A percentile compares a stretch with the other conserved stretches of the same genome.
These are phyloP conservation scores for Nymphalis io DNA, from an alignment of 1,140 invertebrate genomes.

Conservation along the genomic window DNA sequence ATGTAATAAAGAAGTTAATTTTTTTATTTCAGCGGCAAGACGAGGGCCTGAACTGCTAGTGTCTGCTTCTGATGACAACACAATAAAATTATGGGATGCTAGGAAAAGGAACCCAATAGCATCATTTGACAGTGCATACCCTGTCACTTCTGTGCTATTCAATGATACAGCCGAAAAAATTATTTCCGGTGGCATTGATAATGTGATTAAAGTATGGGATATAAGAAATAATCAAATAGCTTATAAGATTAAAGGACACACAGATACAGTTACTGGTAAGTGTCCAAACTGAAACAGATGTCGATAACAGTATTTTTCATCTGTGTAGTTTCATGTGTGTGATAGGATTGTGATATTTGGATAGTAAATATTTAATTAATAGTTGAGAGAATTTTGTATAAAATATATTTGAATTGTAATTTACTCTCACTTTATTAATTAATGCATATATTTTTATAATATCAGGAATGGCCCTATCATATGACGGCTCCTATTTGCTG, in stretches of 20 bases:
- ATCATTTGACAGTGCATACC: conserved; percentile 91
- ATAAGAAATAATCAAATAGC: conserved; percentile 93
- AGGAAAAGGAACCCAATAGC: conserved; percentile 89
- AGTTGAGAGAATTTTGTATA: too few relatives aligned
- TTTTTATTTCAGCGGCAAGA: conserved; percentile 83
- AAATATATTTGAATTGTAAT: too few relatives aligned
- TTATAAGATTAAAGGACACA: conserved; percentile 92
- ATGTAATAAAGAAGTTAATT: too few relatives aligned
- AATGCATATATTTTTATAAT: conserved; percentile 9
- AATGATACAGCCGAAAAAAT: conserved; percentile 97
- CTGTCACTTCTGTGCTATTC: conserved; percentile 95
- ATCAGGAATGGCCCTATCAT: conserved; percentile 90
- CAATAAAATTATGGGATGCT: conserved; percentile 94
- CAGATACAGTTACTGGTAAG: conserved; percentile 95
- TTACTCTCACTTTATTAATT: too few relatives aligned
- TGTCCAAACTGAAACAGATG: background rate
- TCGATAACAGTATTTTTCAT: too few relatives aligned
- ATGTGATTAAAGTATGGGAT: conserved; percentile 99
- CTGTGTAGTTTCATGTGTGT: too few relatives aligned
- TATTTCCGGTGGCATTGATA: conserved; percentile 95
- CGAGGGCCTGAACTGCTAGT: conserved; percentile 94
- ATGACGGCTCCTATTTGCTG: conserved; percentile 96
- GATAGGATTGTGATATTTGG: too few relatives aligned
- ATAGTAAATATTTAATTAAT: too few relatives aligned
- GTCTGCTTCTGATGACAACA: conserved; percentile 97